Conservation (phyloP, 2,113 vertebrate species). For the Hystrix brachyura region DNA sequence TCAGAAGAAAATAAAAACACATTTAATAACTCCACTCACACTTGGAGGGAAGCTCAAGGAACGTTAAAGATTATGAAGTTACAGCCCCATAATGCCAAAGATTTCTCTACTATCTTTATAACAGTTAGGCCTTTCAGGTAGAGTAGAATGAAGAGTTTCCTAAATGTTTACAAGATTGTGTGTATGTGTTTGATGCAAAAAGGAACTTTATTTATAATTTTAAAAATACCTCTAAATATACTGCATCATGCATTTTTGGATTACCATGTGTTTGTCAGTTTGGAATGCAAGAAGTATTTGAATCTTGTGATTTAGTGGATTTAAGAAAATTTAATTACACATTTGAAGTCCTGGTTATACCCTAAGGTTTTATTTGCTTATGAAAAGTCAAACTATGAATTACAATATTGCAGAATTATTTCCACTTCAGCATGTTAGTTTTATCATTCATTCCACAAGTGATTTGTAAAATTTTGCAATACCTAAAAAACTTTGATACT, state of each 20-base stretch:
- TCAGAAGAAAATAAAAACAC: background rate
- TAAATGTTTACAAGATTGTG: background rate
- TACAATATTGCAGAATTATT: slow-evolving; percentile 88
- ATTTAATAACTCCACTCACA: background rate
- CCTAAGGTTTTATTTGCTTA: slow-evolving; percentile 87
- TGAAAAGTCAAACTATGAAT: slow-evolving; percentile 88
- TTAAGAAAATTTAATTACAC: slow-evolving; percentile 84
- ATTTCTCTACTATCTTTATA: slow-evolving; percentile 1
- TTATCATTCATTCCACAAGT: slow-evolving; percentile 83
- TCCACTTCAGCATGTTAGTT: slow-evolving; percentile 82
- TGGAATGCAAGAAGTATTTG: slow-evolving; percentile 77
- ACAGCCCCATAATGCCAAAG: background rate
- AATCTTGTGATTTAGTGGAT: slow-evolving; percentile 84
- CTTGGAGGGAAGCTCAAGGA: background rate
- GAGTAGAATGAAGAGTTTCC: background rate
- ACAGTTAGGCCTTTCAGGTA: slow-evolving; percentile 37
- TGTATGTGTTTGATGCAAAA: background rate
- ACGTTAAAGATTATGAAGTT: background rate
- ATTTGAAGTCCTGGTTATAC: slow-evolving; percentile 86
- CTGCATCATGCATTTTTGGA: background rate
- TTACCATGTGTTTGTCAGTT: background rate
- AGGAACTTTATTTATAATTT: background rate
- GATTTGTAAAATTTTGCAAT: slow-evolving; percentile 85
- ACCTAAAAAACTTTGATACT: slow-evolving; percentile 85
- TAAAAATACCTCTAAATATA: slow-evolving; percentile 41